Percentiles rank a stretch among this genome's conserved stretches.
These are phyloP conservation scores for Pampusana beccarii DNA, from an alignment of 2,113 vertebrate species.

Conservation along the genomic window DNA sequence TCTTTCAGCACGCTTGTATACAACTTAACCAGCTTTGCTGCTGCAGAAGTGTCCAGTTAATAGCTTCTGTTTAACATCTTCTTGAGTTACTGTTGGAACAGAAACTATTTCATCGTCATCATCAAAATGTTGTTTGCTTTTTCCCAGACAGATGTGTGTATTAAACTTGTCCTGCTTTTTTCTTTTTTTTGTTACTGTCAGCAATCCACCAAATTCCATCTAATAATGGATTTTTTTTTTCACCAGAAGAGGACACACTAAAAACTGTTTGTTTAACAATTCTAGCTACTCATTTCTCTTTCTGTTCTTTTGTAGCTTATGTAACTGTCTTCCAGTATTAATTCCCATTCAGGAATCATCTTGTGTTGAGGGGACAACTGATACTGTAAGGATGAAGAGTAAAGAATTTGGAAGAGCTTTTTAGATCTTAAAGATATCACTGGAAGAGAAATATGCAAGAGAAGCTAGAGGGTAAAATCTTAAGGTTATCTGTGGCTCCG, in stretches of 20 bases:
- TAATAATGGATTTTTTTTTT: neutral
- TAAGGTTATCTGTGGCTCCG: neutral
- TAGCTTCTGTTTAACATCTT: neutral
- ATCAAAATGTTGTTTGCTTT: neutral
- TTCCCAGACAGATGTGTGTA: neutral
- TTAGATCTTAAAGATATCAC: neutral
- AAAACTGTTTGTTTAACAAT: neutral
- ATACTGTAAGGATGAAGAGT: neutral
- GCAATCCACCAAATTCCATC: neutral
- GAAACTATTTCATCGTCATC: neutral
- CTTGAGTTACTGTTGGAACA: constrained; percentile 3
- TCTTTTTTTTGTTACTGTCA: neutral
- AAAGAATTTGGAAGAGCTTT: neutral
- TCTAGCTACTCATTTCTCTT: neutral
- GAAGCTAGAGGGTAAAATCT: neutral
- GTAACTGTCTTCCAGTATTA: neutral
- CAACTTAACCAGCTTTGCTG: neutral
- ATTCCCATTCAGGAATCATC: neutral
- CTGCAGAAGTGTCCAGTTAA: constrained; percentile 10
- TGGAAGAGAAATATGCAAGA: neutral
- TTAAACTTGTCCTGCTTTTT: neutral
- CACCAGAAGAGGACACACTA: neutral
- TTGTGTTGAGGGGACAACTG: neutral
- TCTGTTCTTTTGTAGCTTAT: neutral
- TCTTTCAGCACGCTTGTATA: neutral